Evolutionary conservation across 2,888 invertebrate genomes (phyloP), one percentile per base, ranked within the genome.

Genomic region (Schizotus pectinicornis): DNA sequence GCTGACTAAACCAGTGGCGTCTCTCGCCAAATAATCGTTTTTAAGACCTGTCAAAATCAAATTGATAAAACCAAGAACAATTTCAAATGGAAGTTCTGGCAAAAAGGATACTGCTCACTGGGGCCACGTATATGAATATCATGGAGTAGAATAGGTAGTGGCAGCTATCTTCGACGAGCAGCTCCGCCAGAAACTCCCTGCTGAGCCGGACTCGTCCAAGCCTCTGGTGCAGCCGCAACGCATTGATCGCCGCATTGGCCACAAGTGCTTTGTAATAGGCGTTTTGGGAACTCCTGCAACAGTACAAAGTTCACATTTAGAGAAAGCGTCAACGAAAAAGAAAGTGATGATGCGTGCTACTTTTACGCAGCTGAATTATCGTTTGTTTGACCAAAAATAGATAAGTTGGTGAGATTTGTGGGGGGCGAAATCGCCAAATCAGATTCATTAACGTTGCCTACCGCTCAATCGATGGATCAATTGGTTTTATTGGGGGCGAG

Each of bases 131-230:
- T 73, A 98, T 85, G 80, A 99, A 99, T 75, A 98, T 94, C 68
- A 97, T 82, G 41, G 96, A 94, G 81, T 92, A 99, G 82, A 98
- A 89, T 65, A 99, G 84, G 76, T 99, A 99, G 79, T 99, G 99
- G 63, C 94, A 96, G 70, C 96, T 95, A 81, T 94, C 94, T 80
- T 99, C 98, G 14, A 90, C 79, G 71, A 95, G 84, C 67, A 98
- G 82, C 47, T 86, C 81, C 6, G 87, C 85, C 59, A 98, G 80
- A 80, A 96, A 98, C 77, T 93, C 91, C 61, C 92, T 83, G 32
- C 88, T 91, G 53, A 98, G 82, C 56, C 90, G 85, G 70, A 96
- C 90, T 62, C 87, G 83, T 12, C 96, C 95, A 67, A 98, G 83
- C 61, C 98, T 86, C 80, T 99, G 98, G 81, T 98, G 98, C 67